phyloP scores from a whole-genome alignment of 2,113 vertebrate species.

The Nothocercus nigrocapillus region DNA sequence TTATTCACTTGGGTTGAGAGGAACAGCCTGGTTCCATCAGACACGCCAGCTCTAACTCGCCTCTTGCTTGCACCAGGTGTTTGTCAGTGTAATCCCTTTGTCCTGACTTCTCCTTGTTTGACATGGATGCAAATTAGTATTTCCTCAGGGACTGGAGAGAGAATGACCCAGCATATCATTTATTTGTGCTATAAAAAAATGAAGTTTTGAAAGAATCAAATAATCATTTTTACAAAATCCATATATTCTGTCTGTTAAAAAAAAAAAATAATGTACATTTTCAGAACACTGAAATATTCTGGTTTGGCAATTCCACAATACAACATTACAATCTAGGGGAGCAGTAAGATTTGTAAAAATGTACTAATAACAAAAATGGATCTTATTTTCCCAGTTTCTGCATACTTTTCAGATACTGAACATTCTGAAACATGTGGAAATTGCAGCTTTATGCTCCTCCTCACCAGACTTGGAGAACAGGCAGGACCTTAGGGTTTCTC shows the following conservation, averaged over 20 bases:
- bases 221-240: background rate
- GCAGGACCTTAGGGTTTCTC: background rate
- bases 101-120: background rate
- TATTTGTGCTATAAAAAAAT: background rate
- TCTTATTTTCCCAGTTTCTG: background rate
- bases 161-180: background rate
- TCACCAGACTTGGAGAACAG: background rate
- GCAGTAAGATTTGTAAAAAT: background rate
- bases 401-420: background rate
- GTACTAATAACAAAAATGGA: background rate
- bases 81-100: conserved; percentile 4
- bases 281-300: background rate
- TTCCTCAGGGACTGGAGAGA: background rate
- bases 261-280: background rate
- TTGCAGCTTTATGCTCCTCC: background rate
- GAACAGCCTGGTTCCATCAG: conserved; percentile 16
- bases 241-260: background rate
- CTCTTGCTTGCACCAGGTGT: background rate
- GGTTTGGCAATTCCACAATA: background rate
- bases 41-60: background rate
- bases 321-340: background rate
- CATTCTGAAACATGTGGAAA: background rate
- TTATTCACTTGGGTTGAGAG: background rate
- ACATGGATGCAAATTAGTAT: background rate
- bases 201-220: background rate